phyloP scores from a whole-genome alignment of 2,888 invertebrate species.

The Omphaloscelis lunosa region DNA sequence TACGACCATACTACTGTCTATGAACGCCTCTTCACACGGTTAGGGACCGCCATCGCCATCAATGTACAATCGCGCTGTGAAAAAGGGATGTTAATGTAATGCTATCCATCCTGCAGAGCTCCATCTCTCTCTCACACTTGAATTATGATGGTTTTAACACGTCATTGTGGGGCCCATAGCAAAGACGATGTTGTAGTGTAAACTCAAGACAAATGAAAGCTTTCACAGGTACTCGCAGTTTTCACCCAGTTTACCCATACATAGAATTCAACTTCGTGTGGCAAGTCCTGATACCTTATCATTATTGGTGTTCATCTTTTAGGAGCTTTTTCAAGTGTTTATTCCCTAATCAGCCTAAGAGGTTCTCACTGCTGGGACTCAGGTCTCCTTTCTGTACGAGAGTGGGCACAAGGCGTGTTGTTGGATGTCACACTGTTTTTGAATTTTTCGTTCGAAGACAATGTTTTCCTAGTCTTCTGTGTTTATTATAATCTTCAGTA shows the following conservation, averaged over 20 bases:
- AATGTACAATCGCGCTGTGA: not conserved
- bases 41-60: not conserved
- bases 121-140: not conserved
- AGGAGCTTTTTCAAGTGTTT: not conserved
- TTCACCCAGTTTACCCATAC: not conserved
- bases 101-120: not conserved
- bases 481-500: constrained; percentile 19
- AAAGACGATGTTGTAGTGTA: not conserved
- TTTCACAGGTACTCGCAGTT: not conserved
- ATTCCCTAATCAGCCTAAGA: not conserved
- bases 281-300: not conserved
- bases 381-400: not conserved
- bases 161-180: too few relatives aligned
- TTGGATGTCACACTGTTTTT: not conserved
- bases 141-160: not conserved
- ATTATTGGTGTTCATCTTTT: not conserved
- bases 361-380: not conserved
- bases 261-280: not conserved
- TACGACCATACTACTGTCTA: not conserved
- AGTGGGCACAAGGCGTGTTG: not conserved
- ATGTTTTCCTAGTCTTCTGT: not conserved
- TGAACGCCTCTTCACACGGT: not conserved
- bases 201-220: not conserved
- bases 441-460: not conserved
- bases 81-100: not conserved